These are phyloP conservation scores for Patella caerulea DNA, from an alignment of 2,888 invertebrate species.

Conservation along the genomic window DNA sequence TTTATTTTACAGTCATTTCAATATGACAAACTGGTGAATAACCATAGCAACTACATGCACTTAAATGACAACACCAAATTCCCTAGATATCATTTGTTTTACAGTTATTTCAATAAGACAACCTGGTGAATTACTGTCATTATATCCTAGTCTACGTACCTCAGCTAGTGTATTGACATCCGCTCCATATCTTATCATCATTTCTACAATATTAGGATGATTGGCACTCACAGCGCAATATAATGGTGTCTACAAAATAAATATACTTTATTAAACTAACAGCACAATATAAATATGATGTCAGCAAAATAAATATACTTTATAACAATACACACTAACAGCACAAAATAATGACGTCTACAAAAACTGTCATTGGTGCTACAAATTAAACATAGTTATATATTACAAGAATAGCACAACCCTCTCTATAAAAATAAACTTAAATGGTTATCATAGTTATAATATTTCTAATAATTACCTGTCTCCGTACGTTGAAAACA, in stretches of 20 bases:
- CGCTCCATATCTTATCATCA: constrained; percentile 54
- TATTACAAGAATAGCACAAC: background rate
- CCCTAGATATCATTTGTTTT: no score
- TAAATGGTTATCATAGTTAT: no score
- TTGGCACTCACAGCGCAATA: constrained; percentile 59
- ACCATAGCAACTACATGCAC: no score
- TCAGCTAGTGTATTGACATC: constrained; percentile 59
- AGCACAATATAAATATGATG: background rate
- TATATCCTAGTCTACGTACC: constrained; percentile 35
- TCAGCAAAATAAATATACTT: background rate
- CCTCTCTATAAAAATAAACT: no score
- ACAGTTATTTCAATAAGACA: no score
- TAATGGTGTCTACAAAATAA: constrained; percentile 53
- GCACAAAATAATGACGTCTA: background rate
- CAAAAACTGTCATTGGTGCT: no score
- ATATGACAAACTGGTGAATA: no score
- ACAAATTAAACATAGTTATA: background rate
- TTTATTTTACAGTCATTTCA: no score
- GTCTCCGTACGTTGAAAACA: constrained; percentile 51
- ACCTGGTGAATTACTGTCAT: no score
- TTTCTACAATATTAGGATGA: constrained; percentile 55
- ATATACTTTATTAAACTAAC: background rate
- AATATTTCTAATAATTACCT: constrained; percentile 35
- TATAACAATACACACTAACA: background rate
- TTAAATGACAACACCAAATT: no score